These are phyloP conservation scores for Melanostoma mellinum DNA, from an alignment of 2,888 invertebrate species.

Conservation along the genomic window DNA sequence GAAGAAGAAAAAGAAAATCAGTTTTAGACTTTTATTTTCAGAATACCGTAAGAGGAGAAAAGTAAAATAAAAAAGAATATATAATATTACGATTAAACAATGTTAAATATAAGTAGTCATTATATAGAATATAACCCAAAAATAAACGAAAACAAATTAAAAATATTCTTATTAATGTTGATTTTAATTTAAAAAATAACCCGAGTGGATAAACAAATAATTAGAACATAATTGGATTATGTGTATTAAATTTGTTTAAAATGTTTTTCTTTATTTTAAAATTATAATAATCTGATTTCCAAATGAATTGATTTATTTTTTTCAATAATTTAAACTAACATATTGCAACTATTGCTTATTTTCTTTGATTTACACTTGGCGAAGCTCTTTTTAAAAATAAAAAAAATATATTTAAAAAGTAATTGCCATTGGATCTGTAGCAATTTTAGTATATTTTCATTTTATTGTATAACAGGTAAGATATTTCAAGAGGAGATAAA, in stretches of 20 bases:
- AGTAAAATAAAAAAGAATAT: constrained; percentile 41
- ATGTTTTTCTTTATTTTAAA: constrained; percentile 4
- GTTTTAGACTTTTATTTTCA: constrained; percentile 60
- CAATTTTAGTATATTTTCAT: constrained; percentile 52
- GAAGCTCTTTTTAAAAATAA: constrained; percentile 19
- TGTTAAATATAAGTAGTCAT: constrained; percentile 72
- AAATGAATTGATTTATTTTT: not conserved
- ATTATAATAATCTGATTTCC: not conserved
- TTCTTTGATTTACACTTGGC: constrained; percentile 37
- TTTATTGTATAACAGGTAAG: constrained; percentile 65
- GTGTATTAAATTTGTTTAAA: constrained; percentile 42
- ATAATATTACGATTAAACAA: constrained; percentile 59
- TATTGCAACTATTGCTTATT: not conserved
- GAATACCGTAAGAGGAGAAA: constrained; percentile 41
- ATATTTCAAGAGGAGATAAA: constrained; percentile 65
- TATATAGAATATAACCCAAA: constrained; percentile 69
- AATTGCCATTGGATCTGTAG: constrained; percentile 52
- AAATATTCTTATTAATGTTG: constrained; percentile 68
- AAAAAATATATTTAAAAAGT: constrained; percentile 10
- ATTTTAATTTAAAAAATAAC: constrained; percentile 45
- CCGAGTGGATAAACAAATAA: constrained; percentile 1
- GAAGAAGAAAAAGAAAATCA: constrained; percentile 32
- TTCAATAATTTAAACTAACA: not conserved
- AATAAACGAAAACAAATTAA: constrained; percentile 39
- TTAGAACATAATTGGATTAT: constrained; percentile 30